Conservation (phyloP, 1,140 invertebrate species). For the Lepidotrigona ventralis region DNA sequence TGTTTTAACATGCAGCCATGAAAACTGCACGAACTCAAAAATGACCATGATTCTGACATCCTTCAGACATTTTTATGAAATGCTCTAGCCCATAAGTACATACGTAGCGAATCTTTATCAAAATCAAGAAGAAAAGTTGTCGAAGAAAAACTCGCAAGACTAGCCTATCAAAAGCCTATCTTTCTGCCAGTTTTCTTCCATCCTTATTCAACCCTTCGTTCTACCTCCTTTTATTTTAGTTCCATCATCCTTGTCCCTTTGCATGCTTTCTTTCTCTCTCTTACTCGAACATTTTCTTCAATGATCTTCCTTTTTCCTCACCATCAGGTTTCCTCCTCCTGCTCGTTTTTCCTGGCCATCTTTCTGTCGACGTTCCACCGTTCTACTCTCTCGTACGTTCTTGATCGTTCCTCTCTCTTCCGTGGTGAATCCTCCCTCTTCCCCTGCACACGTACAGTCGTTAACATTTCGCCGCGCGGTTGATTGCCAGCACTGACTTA, state of each 20-base stretch:
- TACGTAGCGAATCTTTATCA: constrained; percentile 1
- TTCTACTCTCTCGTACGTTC: not conserved
- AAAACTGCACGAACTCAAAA: not conserved
- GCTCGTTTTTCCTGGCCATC: too few relatives aligned
- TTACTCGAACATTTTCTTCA: constrained; percentile 31
- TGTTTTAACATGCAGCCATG: not conserved
- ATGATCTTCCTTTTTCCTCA: constrained; percentile 43
- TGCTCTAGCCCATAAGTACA: not conserved
- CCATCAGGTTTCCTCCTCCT: not conserved
- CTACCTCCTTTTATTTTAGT: constrained; percentile 13
- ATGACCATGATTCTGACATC: not conserved
- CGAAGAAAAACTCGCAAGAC: not conserved
- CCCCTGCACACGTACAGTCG: constrained; percentile 46
- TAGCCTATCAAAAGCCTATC: not conserved
- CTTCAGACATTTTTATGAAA: not conserved
- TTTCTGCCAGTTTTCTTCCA: constrained; percentile 44
- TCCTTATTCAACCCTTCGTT: constrained; percentile 10
- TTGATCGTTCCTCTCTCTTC: not conserved
- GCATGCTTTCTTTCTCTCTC: constrained; percentile 23
- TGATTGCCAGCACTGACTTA: constrained; percentile 52
- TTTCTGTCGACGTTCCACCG: constrained; percentile 18
- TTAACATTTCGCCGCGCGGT: constrained; percentile 59
- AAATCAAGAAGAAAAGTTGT: constrained; percentile 18
- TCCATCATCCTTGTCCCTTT: not conserved
- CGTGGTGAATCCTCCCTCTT: constrained; percentile 13